phyloP scores from a whole-genome alignment of 2,797 vertebrate genomes.

The Sebastes nivosus region DNA sequence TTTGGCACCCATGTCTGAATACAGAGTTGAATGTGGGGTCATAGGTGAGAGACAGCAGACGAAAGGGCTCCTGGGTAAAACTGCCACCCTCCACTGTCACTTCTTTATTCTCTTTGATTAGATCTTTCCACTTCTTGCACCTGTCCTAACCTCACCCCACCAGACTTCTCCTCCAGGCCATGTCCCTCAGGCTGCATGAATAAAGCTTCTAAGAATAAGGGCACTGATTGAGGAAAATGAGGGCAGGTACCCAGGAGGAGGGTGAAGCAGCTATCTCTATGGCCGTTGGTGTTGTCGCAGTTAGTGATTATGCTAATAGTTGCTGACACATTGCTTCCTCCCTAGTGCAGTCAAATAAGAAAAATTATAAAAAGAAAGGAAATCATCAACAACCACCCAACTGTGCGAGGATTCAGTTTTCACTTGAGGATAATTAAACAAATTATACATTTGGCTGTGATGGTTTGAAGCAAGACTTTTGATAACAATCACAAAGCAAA shows the following conservation, averaged over 20 bases:
- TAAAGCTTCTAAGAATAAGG: constrained; percentile 53
- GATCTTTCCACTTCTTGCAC: constrained; percentile 45
- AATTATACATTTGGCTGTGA: not conserved
- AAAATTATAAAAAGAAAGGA: not conserved
- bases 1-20: not conserved
- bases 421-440: not conserved
- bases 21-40: constrained; percentile 35
- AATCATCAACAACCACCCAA: constrained; percentile 2
- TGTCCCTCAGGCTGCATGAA: constrained; percentile 42
- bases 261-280: not conserved
- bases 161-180: constrained; percentile 14
- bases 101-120: constrained; percentile 59
- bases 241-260: constrained; percentile 29
- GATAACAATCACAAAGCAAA: not conserved
- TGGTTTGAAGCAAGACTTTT: not conserved
- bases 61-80: constrained; percentile 44
- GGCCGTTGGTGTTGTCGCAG: constrained; percentile 29
- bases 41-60: constrained; percentile 31
- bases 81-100: constrained; percentile 25
- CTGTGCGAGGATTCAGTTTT: not conserved
- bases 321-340: constrained; percentile 39
- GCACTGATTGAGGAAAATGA: constrained; percentile 51
- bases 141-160: not conserved
- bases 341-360: not conserved
- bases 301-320: constrained; percentile 45